phyloP scores from a whole-genome alignment of 1,140 invertebrate genomes.

The Drosophila miranda region DNA sequence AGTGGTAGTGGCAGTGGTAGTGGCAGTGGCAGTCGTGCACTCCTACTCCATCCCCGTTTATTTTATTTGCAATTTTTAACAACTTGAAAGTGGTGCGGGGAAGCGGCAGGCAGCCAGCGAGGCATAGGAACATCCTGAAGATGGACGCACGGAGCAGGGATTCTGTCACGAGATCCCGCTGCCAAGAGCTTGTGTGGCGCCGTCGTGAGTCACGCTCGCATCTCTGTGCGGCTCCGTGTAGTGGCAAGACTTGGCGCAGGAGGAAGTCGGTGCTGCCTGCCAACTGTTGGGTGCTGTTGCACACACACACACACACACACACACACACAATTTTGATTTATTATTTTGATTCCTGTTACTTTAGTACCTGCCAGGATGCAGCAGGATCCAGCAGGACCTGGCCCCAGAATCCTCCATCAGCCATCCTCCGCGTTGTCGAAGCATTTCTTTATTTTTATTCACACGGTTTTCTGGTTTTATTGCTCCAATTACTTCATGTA shows the following conservation, averaged over 20 bases:
- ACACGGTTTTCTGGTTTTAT: constrained; percentile 71
- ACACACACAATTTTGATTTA: constrained; percentile 70
- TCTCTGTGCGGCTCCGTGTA: constrained; percentile 15
- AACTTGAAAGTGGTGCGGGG: constrained; percentile 32
- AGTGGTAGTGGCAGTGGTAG: background rate
- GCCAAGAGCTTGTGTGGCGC: background rate
- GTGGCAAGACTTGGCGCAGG: constrained; percentile 18
- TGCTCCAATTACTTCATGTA: constrained; percentile 76
- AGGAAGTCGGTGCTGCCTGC: constrained; percentile 33
- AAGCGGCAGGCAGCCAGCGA: background rate
- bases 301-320: constrained; percentile 12
- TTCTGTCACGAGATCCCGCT: constrained; percentile 5
- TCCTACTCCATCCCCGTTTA: constrained; percentile 26
- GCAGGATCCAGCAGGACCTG: constrained; percentile 9
- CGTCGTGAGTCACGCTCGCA: constrained; percentile 13
- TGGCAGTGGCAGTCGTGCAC: background rate
- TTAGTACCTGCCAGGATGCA: constrained; percentile 67
- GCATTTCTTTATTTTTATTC: constrained; percentile 66
- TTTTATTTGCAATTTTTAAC: constrained; percentile 64
- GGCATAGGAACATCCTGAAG: background rate
- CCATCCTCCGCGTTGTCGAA: constrained; percentile 6
- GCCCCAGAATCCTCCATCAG: background rate
- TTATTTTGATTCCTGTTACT: constrained; percentile 75
- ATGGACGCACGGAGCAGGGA: constrained; percentile 1
- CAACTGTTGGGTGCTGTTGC: constrained; percentile 52